Evolutionary conservation across 2,888 invertebrate species (phyloP).

Genomic region (Crematogaster levior): DNA sequence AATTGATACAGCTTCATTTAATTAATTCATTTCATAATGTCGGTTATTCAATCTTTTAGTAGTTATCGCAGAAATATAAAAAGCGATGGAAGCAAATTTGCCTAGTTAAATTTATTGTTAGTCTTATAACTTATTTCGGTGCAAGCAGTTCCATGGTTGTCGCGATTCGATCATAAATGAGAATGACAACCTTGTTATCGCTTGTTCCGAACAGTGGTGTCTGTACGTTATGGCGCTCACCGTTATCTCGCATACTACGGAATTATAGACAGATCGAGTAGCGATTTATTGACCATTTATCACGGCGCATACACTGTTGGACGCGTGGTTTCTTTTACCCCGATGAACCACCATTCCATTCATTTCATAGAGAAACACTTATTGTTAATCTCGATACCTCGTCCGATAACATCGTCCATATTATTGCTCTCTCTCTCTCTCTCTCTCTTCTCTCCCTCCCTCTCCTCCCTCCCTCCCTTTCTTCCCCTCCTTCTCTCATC

Average conservation of each 20-base stretch:
- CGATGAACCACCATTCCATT: slow-evolving; percentile 66
- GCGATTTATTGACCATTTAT: slow-evolving; percentile 36
- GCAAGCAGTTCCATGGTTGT: not conserved
- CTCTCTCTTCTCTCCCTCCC: slow-evolving; percentile 20
- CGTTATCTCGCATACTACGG: slow-evolving; percentile 22
- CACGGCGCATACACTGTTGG: slow-evolving; percentile 2
- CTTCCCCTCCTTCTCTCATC: slow-evolving; percentile 74
- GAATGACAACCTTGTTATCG: slow-evolving; percentile 24
- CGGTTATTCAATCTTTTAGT: not conserved
- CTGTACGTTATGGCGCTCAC: slow-evolving; percentile 10
- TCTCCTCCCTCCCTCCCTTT: slow-evolving; percentile 52
- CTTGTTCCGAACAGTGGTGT: slow-evolving; percentile 17
- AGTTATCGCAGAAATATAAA: not conserved
- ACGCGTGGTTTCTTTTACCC: slow-evolving; percentile 21
- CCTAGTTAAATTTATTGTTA: not conserved
- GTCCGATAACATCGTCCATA: slow-evolving; percentile 66
- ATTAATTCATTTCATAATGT: slow-evolving; percentile 1
- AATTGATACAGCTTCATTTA: not conserved
- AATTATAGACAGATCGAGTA: slow-evolving; percentile 29
- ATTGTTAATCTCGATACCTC: slow-evolving; percentile 66
- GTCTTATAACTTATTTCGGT: not conserved
- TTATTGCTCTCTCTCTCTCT: slow-evolving; percentile 27
- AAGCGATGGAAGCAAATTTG: slow-evolving; percentile 2
- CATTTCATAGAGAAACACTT: slow-evolving; percentile 60
- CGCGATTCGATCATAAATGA: not conserved